phyloP scores from a whole-genome alignment of 2,797 vertebrate genomes.

The Clarias pachynema region DNA sequence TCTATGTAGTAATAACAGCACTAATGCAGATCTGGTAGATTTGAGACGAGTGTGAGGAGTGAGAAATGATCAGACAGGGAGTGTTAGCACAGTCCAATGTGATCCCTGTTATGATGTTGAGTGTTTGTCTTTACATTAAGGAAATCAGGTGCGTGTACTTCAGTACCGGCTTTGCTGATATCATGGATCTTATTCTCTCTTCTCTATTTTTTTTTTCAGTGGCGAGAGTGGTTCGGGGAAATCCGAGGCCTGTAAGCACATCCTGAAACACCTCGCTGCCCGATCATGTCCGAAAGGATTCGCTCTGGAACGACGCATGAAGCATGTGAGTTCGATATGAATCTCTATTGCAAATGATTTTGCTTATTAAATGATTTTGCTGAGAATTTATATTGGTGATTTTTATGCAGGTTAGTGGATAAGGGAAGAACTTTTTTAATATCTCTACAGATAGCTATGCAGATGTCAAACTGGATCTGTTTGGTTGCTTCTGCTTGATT shows the following conservation, averaged over 20 bases:
- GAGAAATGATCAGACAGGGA: background rate
- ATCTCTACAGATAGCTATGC: background rate
- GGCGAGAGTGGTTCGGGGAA: conserved; percentile 96
- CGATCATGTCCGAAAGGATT: conserved; percentile 79
- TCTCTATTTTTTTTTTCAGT: conserved; percentile 65
- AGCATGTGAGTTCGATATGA: conserved; percentile 81
- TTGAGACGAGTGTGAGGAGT: background rate
- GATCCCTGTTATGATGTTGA: background rate
- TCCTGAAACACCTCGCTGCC: conserved; percentile 85
- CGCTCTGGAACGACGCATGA: conserved; percentile 82
- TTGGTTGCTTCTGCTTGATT: too few relatives aligned
- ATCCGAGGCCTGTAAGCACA: conserved; percentile 88
- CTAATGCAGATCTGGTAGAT: background rate
- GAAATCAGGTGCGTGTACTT: background rate
- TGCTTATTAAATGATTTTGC: background rate
- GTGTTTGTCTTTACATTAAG: background rate
- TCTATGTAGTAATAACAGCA: background rate
- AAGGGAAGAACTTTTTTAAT: background rate
- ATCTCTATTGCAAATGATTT: too few relatives aligned
- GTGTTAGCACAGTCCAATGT: background rate
- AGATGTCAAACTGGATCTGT: too few relatives aligned
- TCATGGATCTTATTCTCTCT: background rate
- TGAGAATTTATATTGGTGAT: conserved; percentile 15
- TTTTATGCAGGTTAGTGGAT: background rate
- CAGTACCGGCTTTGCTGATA: background rate